phyloP scores from a whole-genome alignment of 2,888 invertebrate species.

The Sclerodermus sp. region DNA sequence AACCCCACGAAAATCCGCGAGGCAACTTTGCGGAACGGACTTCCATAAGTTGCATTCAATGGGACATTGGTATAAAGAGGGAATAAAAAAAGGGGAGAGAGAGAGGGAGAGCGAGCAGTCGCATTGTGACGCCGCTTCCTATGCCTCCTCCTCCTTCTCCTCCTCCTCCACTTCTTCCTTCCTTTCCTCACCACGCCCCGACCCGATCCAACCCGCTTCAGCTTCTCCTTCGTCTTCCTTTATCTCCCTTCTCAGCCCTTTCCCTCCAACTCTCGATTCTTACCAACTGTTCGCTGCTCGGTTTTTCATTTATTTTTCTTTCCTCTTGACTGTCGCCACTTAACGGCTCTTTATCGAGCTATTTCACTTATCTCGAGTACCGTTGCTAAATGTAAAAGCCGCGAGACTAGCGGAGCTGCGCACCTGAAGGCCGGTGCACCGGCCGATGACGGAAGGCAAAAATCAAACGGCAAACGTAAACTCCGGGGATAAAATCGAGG shows the following conservation, averaged over 20 bases:
- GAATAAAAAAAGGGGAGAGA: conserved; percentile 31
- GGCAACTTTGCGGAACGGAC: conserved; percentile 45
- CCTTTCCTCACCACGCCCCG: too few species aligned
- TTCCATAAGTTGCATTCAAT: conserved; percentile 50
- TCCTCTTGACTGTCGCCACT: too few species aligned
- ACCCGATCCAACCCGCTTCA: too few species aligned
- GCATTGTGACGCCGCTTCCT: conserved; percentile 20
- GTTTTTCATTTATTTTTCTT: conserved; percentile 5
- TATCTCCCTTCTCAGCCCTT: conserved; percentile 5
- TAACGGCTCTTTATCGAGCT: too few species aligned
- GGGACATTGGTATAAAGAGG: conserved; percentile 49
- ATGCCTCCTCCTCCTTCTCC: conserved; percentile 18
- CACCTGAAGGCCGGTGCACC: too few species aligned
- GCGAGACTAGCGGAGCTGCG: too few species aligned
- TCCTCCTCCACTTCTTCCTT: conserved; percentile 25
- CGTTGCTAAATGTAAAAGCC: too few species aligned
- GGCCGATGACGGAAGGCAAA: too few species aligned
- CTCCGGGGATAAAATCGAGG: too few species aligned
- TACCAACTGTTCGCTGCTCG: conserved; percentile 9
- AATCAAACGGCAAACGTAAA: too few species aligned
- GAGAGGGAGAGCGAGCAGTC: conserved; percentile 12
- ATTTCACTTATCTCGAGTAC: too few species aligned
- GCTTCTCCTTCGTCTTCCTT: conserved; percentile 6
- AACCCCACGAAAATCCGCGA: conserved; percentile 37
- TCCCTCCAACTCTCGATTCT: neutral